phyloP scores from a whole-genome alignment of 2,888 invertebrate genomes.

The Pterostichus niger region DNA sequence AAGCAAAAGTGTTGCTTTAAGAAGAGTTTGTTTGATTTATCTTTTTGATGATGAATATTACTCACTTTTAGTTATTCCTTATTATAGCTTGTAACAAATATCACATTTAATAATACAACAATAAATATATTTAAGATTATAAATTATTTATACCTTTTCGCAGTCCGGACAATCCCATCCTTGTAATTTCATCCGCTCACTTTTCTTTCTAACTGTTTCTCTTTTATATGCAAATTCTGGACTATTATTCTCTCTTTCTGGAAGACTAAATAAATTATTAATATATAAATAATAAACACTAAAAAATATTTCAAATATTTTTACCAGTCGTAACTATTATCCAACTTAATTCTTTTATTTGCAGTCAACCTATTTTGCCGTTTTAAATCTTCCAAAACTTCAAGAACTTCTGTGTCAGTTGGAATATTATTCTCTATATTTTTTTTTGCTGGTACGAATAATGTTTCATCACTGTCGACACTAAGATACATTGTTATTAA shows the following conservation, averaged over 20 bases:
- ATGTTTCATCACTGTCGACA: slow-evolving; percentile 48
- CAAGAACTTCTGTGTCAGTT: neutral
- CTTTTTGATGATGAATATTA: no score
- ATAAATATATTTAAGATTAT: neutral
- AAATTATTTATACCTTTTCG: slow-evolving; percentile 71
- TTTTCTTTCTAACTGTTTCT: slow-evolving; percentile 73
- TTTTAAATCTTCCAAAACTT: slow-evolving; percentile 46
- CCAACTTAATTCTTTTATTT: slow-evolving; percentile 48
- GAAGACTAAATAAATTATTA: slow-evolving; percentile 3
- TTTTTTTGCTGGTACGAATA: slow-evolving; percentile 20
- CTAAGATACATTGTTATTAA: slow-evolving; percentile 9
- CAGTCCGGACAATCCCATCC: slow-evolving; percentile 77
- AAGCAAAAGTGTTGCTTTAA: no score
- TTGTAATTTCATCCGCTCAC: slow-evolving; percentile 73
- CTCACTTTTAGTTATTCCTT: no score
- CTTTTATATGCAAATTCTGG: slow-evolving; percentile 72
- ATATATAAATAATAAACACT: neutral
- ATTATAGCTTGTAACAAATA: neutral
- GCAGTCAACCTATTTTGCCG: neutral
- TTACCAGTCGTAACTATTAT: slow-evolving; percentile 61
- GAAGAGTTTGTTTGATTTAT: no score
- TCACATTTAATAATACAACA: neutral
- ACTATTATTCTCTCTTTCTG: slow-evolving; percentile 57
- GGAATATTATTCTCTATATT: neutral
- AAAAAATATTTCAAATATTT: neutral